Evolutionary conservation across 2,797 vertebrate genomes (phyloP).

Genomic region (Ciconia nigra): DNA sequence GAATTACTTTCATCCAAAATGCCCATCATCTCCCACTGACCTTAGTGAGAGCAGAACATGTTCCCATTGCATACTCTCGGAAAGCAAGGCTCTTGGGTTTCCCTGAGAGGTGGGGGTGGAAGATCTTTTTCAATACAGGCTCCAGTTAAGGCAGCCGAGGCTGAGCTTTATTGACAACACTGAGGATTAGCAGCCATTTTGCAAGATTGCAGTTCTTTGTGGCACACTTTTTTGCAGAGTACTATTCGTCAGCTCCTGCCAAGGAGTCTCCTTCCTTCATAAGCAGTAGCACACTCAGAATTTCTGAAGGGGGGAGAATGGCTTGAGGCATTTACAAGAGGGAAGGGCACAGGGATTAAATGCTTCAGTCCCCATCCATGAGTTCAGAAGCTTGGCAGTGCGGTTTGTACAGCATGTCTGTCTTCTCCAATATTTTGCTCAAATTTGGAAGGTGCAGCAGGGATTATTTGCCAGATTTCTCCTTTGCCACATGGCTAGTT

Average conservation of each 20-base stretch:
- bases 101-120: not conserved
- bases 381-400: not conserved
- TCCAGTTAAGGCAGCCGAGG: not conserved
- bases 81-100: not conserved
- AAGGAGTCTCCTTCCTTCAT: not conserved
- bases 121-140: not conserved
- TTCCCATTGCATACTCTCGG: fast-evolving
- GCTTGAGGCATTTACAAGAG: not conserved
- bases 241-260: not conserved
- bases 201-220: not conserved
- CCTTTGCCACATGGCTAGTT: not conserved
- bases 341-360: not conserved
- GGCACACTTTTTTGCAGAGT: not conserved
- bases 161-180: not conserved
- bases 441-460: not conserved
- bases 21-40: not conserved
- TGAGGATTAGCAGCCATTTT: not conserved
- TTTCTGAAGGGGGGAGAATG: not conserved
- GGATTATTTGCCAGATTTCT: not conserved
- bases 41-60: not conserved
- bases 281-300: not conserved
- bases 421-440: not conserved
- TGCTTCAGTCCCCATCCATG: not conserved
- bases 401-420: not conserved
- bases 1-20: not conserved